These are phyloP conservation scores for Odontomachus brunneus DNA, from an alignment of 1,140 invertebrate species.

Conservation along the genomic window DNA sequence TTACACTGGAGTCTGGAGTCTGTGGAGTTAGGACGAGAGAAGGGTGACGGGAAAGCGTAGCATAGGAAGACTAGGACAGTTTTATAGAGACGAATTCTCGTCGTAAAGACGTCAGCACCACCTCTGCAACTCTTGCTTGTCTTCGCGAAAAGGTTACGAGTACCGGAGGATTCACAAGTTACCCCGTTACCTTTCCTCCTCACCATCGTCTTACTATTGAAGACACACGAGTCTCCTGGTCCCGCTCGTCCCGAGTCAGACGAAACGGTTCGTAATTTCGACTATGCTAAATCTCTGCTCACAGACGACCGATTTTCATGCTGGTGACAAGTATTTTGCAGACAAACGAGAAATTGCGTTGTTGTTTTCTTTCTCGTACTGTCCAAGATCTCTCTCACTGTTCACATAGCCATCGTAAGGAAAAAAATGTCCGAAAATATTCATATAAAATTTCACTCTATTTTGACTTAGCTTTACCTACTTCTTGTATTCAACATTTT, in stretches of 20 bases:
- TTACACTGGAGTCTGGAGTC: constrained; percentile 54
- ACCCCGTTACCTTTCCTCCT: constrained; percentile 70
- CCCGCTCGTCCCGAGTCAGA: not conserved
- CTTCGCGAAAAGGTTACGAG: constrained; percentile 75
- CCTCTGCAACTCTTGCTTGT: constrained; percentile 74
- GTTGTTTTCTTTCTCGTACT: not conserved
- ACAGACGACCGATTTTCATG: constrained; percentile 25
- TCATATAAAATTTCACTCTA: constrained; percentile 34
- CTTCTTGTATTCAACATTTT: no score
- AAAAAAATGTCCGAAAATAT: no score
- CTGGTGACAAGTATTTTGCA: not conserved
- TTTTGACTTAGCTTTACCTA: constrained; percentile 11
- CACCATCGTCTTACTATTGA: constrained; percentile 50
- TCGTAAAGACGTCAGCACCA: constrained; percentile 82
- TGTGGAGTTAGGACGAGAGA: constrained; percentile 35
- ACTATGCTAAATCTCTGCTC: constrained; percentile 61
- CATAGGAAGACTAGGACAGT: constrained; percentile 78
- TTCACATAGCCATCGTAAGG: no score
- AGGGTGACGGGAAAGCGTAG: constrained; percentile 22
- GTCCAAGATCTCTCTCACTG: not conserved
- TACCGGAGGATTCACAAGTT: constrained; percentile 78
- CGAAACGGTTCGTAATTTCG: constrained; percentile 66
- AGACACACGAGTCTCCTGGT: constrained; percentile 61
- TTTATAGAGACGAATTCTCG: constrained; percentile 82
- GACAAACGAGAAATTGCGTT: not conserved